Base-by-base conservation (phyloP, 2,888 invertebrate genomes). In the Parasteatoda lunata region DNA sequence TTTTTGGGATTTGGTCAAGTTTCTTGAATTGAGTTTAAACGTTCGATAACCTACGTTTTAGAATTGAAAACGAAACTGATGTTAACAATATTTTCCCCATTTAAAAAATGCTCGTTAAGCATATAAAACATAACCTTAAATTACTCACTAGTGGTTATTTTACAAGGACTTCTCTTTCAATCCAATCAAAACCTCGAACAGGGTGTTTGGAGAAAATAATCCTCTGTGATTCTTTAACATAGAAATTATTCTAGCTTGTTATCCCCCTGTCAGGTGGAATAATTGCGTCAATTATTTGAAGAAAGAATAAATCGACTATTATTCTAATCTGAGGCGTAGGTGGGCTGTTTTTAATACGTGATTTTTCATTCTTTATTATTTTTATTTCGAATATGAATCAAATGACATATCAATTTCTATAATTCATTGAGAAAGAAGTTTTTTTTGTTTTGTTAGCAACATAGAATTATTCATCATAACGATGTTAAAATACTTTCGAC, bases 151-250 rank as follows among this genome's bases (percentile, higher is more conserved):
- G n/a, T 59, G 59, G 59, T 59, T n/a, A 59, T 59, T 59, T n/a
- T n/a, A 59, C 59, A 59, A 59, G 59, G 59, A n/a, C 13, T 13
- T 9, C 8, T n/a, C 9, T 59, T 59, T 13, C 59, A 59, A 59
- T 7, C 59, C 59, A 59, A 59, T 59, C 59, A 59, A n/a, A 59
- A 59, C 59, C 59, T n/a, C 59, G n/a, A 59, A 59, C n/a, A 59
- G 59, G 59, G 59, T 8, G 8, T 9, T 7, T 7, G 8, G 59
- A n/a, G 59, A n/a, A 59, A n/a, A 59, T 59, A 59, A 59, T 59
- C 59, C 30, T 59, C n/a, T 7, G 59, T 8, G 8, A 59, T 30
- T 30, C 30, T 2, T 30, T 30, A 1, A 30, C 59, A 59, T 13
- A 59, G 59, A n/a, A 59, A 7, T n/a, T 59, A n/a, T 7, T 59